A percentile compares a stretch with the other conserved stretches of the same genome.
These are phyloP conservation scores for Phenganax subtilis DNA, from an alignment of 92 coral and sea anemone species.

Conservation along the genomic window DNA sequence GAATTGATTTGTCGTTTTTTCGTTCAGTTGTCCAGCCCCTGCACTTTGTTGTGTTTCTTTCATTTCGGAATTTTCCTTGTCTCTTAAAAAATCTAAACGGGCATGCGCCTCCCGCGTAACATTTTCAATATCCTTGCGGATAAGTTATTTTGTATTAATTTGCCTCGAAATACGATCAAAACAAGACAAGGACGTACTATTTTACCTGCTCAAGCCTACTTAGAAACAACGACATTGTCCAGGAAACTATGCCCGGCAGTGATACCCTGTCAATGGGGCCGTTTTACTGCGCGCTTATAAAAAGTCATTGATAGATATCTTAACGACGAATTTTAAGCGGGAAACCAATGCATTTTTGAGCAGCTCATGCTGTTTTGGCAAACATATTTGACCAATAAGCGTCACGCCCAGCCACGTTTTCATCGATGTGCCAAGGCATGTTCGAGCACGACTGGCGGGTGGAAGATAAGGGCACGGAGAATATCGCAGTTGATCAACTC, in stretches of 20 bases:
- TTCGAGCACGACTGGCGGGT: background rate
- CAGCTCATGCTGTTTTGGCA: slow-evolving; percentile 5
- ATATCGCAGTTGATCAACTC: background rate
- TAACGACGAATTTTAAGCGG: slow-evolving; percentile 27
- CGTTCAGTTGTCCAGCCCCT: background rate
- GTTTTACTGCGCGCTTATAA: background rate
- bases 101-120: slow-evolving; percentile 1
- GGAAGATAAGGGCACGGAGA: background rate
- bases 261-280: background rate
- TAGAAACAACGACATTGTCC: background rate
- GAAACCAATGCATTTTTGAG: slow-evolving; percentile 17
- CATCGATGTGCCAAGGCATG: slow-evolving; percentile 34
- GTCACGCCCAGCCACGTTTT: slow-evolving; percentile 1
- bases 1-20: background rate
- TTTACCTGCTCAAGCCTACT: too few species aligned
- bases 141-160: background rate
- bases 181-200: too few species aligned
- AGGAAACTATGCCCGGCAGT: background rate
- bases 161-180: too few species aligned
- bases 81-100: background rate
- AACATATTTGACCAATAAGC: slow-evolving; percentile 10
- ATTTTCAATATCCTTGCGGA: background rate
- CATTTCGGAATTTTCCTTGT: background rate
- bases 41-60: background rate
- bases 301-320: slow-evolving; percentile 5